Conservation (phyloP, 2,888 invertebrate genomes). For the Silvanus unidentatus region DNA sequence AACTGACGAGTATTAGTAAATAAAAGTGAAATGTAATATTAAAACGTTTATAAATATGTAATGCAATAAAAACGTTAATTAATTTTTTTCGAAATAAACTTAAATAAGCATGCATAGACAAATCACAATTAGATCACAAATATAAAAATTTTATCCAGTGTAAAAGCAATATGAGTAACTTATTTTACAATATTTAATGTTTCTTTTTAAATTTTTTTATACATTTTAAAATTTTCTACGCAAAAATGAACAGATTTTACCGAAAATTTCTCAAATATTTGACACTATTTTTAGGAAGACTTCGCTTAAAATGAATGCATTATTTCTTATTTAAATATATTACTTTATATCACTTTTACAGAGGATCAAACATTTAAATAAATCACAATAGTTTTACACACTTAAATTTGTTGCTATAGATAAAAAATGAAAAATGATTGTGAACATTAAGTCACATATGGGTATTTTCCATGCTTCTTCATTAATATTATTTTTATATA, state of each 20-base stretch:
- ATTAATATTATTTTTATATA: conserved; percentile 14
- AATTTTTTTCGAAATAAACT: too few relatives aligned
- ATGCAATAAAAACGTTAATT: too few relatives aligned
- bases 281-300: conserved; percentile 12
- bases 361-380: too few relatives aligned
- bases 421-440: conserved; percentile 26
- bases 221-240: too few relatives aligned
- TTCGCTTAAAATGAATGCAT: background rate
- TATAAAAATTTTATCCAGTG: conserved; percentile 12
- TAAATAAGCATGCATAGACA: conserved; percentile 4
- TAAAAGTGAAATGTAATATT: background rate
- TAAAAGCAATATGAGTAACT: conserved; percentile 10
- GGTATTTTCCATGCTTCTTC: conserved; percentile 23
- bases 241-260: too few relatives aligned
- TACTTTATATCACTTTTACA: too few relatives aligned
- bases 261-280: conserved; percentile 4
- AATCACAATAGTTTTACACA: too few relatives aligned
- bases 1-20: conserved; percentile 4
- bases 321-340: too few relatives aligned
- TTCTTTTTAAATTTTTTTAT: too few relatives aligned
- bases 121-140: conserved; percentile 25
- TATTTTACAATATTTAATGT: too few relatives aligned
- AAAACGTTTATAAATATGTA: background rate
- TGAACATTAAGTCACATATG: conserved; percentile 31
- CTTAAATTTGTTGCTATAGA: background rate